Evolutionary conservation across 2,888 invertebrate genomes (phyloP), one percentile per base, ranked within the genome.

Genomic region (Diaprepes abbreviatus): DNA sequence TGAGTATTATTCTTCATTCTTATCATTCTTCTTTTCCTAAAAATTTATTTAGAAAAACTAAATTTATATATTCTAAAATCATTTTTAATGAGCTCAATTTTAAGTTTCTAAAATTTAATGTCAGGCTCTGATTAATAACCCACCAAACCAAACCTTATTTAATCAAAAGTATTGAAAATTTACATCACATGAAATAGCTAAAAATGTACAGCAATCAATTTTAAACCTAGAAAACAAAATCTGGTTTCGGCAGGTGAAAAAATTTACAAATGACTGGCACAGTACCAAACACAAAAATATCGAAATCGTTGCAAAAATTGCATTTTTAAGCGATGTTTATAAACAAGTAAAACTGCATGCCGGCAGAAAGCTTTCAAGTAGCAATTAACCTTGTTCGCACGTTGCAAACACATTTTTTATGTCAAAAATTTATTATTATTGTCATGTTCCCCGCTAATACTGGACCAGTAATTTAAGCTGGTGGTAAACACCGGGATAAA

Each of bases 251-350:
- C 28, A 50, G 48, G 48, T 50, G 28, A 7, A 31, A 31, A 6
- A 28, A n/a, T 28, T 3, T 6, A 50, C 48, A 43, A 43, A 43
- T 43, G n/a, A 43, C 16, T 50, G 48, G 48, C 48, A 28, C 1
- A 7, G 3, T 3, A 5, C 28, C 48, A 50, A 43, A 28, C 2
- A 28, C 24, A 17, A 48, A 48, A 50, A 50, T 50, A 50, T 50
- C 7, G 7, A 28, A 50, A 28, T 50, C 12, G 28, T 50, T 14
- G 24, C 48, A 28, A 50, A 16, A 31, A 1, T 16, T 50, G 28
- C 28, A 16, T 50, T 50, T 50, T 14, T 14, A 1, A 5, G 12
- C 14, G 9, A 14, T 9, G 12, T 14, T 50, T 2, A 28, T 28
- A 28, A 50, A 6, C 28, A 28, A 7, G 16, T 3, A 16, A 43